Percentiles rank a stretch among this genome's conserved stretches.
phyloP scores from a whole-genome alignment of 2,888 invertebrate genomes.

The Euzophera pinguis region DNA sequence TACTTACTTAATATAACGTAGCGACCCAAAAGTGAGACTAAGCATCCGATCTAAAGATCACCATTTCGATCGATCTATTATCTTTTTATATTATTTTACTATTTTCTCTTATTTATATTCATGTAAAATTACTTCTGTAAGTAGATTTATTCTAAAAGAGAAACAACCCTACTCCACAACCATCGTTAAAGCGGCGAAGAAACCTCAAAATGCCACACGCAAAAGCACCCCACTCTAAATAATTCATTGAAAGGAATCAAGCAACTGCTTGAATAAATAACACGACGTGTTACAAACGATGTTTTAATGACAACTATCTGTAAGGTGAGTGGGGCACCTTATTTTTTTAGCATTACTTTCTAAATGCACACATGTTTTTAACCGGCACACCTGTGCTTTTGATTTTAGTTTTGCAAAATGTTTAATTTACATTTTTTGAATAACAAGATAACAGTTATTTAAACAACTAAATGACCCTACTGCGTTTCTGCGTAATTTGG shows the following conservation, averaged over 20 bases:
- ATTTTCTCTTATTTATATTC: too few relatives aligned
- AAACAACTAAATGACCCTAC: too few relatives aligned
- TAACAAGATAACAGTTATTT: too few relatives aligned
- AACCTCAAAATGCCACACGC: conserved; percentile 3
- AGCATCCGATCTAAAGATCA: too few relatives aligned
- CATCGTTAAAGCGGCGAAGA: not conserved
- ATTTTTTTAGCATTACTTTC: not conserved
- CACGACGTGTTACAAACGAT: conserved; percentile 30
- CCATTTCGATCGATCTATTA: too few relatives aligned
- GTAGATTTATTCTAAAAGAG: too few relatives aligned
- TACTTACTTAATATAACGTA: too few relatives aligned
- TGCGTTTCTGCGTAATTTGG: too few relatives aligned
- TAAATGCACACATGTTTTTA: not conserved
- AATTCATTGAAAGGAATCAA: conserved; percentile 24
- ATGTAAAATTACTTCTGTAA: too few relatives aligned
- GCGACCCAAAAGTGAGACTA: too few relatives aligned
- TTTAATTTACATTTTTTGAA: too few relatives aligned
- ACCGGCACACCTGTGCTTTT: not conserved
- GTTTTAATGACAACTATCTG: conserved; percentile 34
- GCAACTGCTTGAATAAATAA: conserved; percentile 29
- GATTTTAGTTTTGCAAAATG: not conserved
- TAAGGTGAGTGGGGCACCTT: conserved; percentile 16
- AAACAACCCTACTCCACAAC: not conserved
- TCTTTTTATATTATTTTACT: too few relatives aligned
- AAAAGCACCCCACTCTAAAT: conserved; percentile 16